Base-by-base conservation (phyloP, 1,140 invertebrate species). In the Drosophila paulistorum region DNA sequence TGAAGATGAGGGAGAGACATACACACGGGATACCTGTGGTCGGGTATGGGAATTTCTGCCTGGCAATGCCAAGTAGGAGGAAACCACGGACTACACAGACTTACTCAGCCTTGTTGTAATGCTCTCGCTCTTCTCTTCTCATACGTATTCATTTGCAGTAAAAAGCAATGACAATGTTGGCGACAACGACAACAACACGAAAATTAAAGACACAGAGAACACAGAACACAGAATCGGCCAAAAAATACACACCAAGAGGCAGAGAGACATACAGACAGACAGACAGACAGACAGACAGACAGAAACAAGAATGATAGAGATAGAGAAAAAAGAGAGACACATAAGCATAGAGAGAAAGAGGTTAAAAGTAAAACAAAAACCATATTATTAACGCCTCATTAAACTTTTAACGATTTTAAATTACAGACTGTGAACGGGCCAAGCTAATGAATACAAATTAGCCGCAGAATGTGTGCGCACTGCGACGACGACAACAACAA, bases 401-500 rank as follows among this genome's bases (percentile, higher is more conserved):
- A 89, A 89, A 89, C 82, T 90, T 89, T 89, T 89, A 89, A 89
- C 84, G 84, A 84, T 89, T 89, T 90, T 78, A 89, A 89, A 89
- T 89, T 89, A 89, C 85, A 90, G 80, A 48, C 73, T 90, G 67
- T 67, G 68, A 82, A 86, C 67, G 71, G 71, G 66, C 54, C 74
- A 62, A 81, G 78, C 81, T 89, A 89, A 89, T 89, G 84, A 89
- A 89, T 89, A 89, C 84, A 79, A 89, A 89, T 89, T 89, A 89
- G 84, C 74, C 77, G 62, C 77, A 59, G 55, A 79, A 64, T 65
- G 76, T 77, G 54, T 65, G 65, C 51, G 42, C 45, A 51, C 45
- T 51, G 45, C 45, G 45, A 51, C 45, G 17, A 51, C 17, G 1
- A 23, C 45, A 5, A 51, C 6, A 10, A 48, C 45, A 20, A 20